These are phyloP conservation scores for Littorina saxatilis DNA, from an alignment of 1,140 invertebrate species.

Conservation along the genomic window DNA sequence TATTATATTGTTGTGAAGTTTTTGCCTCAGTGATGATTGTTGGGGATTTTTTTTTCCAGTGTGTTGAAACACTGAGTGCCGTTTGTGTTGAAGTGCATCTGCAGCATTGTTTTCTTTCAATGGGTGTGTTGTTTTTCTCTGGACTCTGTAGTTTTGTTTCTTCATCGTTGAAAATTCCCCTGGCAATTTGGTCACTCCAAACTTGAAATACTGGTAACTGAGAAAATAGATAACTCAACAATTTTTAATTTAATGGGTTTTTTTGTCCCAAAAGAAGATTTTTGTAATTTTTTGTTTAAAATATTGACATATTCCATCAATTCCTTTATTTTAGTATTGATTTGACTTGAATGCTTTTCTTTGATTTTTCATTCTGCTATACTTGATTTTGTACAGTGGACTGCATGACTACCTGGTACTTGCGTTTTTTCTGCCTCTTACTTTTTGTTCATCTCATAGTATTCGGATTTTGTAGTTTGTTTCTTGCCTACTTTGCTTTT, in stretches of 20 bases:
- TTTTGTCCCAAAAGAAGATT: background rate
- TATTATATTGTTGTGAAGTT: slow-evolving; percentile 43
- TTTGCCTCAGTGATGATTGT: slow-evolving; percentile 33
- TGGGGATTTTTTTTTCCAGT: slow-evolving; percentile 27
- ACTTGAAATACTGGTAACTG: slow-evolving; percentile 9
- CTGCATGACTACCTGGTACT: background rate
- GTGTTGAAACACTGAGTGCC: slow-evolving; percentile 43
- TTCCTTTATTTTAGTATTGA: too few species aligned
- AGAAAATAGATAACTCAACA: too few species aligned
- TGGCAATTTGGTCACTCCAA: slow-evolving; percentile 28
- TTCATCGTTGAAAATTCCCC: slow-evolving; percentile 27
- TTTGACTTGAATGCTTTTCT: too few species aligned
- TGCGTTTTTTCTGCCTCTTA: background rate
- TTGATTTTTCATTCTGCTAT: too few species aligned
- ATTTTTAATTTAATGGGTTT: too few species aligned
- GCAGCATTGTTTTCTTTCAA: slow-evolving; percentile 29
- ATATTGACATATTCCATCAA: too few species aligned
- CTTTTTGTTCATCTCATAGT: background rate
- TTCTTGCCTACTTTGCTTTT: background rate
- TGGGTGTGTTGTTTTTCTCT: slow-evolving; percentile 35
- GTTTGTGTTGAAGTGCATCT: slow-evolving; percentile 36
- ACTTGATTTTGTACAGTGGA: background rate
- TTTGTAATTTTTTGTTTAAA: too few species aligned
- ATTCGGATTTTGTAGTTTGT: background rate
- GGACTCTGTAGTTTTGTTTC: slow-evolving; percentile 20